Conservation (phyloP, 2,888 invertebrate species). For the Cheiracanthium punctorium region DNA sequence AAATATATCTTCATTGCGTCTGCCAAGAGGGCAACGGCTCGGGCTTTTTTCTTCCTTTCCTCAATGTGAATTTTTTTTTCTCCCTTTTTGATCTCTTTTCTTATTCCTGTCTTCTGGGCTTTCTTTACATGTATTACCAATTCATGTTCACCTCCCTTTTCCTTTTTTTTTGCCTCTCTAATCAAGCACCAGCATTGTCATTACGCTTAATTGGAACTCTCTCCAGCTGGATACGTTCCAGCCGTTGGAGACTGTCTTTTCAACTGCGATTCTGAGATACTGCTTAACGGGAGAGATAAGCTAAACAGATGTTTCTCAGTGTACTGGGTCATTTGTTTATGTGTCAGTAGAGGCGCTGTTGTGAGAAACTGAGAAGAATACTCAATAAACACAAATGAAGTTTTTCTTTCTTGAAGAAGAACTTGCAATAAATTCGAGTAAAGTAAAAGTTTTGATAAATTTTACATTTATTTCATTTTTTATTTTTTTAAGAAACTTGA, state of each 20-base stretch:
- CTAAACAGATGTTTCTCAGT: not conserved
- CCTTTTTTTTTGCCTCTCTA: not conserved
- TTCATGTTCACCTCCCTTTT: not conserved
- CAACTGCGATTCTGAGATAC: not conserved
- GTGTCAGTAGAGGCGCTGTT: not conserved
- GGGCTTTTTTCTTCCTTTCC: constrained; percentile 27
- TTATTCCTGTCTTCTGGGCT: not conserved
- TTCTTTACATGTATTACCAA: constrained; percentile 3
- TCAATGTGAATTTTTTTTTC: not conserved
- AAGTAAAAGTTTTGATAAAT: too few species aligned
- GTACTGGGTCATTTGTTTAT: not conserved
- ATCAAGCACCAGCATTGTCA: not conserved
- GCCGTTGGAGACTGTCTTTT: not conserved
- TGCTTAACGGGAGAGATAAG: not conserved
- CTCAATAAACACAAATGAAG: too few species aligned
- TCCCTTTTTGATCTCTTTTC: not conserved
- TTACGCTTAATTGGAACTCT: constrained; percentile 1
- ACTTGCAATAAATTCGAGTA: too few species aligned
- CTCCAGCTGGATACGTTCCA: not conserved
- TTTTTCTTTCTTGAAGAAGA: too few species aligned
- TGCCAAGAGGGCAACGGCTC: constrained; percentile 60
- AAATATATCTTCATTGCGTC: constrained; percentile 66
- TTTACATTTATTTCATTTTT: too few species aligned
- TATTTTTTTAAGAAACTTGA: too few species aligned
- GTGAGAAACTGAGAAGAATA: too few species aligned